Evolutionary conservation across 2,888 invertebrate genomes (phyloP), one percentile per base, ranked within the genome.

Genomic region (Acrocyrtus sp.): DNA sequence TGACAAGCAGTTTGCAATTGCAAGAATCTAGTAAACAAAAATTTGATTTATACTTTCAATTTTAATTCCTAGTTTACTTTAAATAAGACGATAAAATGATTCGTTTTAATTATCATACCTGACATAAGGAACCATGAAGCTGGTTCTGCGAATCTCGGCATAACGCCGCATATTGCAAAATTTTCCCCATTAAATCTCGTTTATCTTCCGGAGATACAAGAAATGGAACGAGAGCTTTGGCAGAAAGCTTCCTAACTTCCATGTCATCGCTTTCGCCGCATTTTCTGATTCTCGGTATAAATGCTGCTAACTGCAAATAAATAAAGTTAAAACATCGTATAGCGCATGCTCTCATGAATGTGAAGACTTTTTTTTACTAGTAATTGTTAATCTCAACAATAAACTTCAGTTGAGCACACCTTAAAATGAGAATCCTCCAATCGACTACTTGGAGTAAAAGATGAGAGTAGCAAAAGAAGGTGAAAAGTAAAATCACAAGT

Each of bases 221-320:
- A 53, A 81, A 79, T 22, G 81, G 79, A 6, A 79, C 26, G 1
- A 81, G 34, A 0, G 81, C 76, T 57, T 70, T 74, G 1, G 83
- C 82, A 43, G 81, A 26, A 75, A 94, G 86, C 81, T 89, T 87
- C 41, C 95, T 86, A 0, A 91, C 92, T 84, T 90, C 88, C 82
- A 89, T 87, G 75, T 90, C 89, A 12, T 88, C 85, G 84, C 91
- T 90, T 50, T 85, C 84, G 1, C 90, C 89, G 83, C 92, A 92
- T 26, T 86, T 82, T 27, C 86, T 85, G 67, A 93, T 88, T 80
- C 86, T 87, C 2, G 90, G 89, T 60, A 92, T 85, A 83, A 91
- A 91, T 72, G 88, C 86, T 24, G 87, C 85, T 72, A 92, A 84
- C 89, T 91, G 83, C 6, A 54, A 39, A 34, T 68, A 85, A 86